Conservation (phyloP, 2,888 invertebrate genomes). For the Metopia argyrocephala region DNA sequence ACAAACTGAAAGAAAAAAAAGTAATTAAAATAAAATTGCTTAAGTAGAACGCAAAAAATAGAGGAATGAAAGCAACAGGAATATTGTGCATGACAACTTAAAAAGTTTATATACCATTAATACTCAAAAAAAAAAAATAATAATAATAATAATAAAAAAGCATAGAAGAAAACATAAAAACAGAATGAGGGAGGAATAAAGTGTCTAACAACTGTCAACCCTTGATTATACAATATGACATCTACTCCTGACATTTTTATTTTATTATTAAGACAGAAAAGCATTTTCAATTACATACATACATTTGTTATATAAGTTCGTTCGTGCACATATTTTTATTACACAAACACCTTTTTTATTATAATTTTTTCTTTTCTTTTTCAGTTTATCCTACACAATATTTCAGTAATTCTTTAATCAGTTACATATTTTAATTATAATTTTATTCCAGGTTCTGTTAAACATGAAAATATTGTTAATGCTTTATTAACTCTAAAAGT, state of each 20-base stretch:
- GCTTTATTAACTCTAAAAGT: not conserved
- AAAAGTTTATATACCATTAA: slow-evolving; percentile 18
- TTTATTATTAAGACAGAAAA: too few species aligned
- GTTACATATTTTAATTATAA: not conserved
- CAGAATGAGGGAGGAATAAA: too few species aligned
- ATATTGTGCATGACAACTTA: slow-evolving; percentile 4
- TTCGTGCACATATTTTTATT: not conserved
- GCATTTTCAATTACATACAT: not conserved
- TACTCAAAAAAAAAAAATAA: too few species aligned
- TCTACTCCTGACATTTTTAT: too few species aligned
- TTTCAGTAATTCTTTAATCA: not conserved
- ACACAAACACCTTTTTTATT: too few species aligned
- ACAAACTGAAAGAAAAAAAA: not conserved
- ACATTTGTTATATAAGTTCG: too few species aligned
- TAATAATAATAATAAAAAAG: slow-evolving; percentile 2
- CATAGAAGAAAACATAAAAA: not conserved
- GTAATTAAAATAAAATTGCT: slow-evolving; percentile 36
- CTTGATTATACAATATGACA: too few species aligned
- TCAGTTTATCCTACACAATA: too few species aligned
- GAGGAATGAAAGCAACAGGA: not conserved
- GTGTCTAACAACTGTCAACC: too few species aligned
- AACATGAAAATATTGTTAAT: not conserved
- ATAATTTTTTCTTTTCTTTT: too few species aligned
- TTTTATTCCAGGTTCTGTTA: not conserved
- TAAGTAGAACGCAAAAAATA: not conserved